Evolutionary conservation across 2,888 invertebrate species (phyloP), one percentile per base, ranked within the genome.

Genomic region (Cremastinae sp.): DNA sequence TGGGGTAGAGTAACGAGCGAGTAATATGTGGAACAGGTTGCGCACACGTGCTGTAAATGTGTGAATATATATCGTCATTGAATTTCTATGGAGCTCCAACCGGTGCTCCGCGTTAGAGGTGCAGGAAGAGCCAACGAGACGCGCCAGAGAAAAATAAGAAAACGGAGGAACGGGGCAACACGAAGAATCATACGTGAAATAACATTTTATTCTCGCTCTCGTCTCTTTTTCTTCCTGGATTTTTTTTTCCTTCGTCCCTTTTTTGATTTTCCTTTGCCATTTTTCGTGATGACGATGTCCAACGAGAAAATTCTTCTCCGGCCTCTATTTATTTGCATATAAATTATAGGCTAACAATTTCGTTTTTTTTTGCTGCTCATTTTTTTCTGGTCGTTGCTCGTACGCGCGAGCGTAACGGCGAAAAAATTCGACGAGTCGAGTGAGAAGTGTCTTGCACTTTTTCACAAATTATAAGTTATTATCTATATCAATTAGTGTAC

Each of bases 21-120:
- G 62, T 71, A 76, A 72, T 72, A 73, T 64, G 75, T 72, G 64
- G 64, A 75, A 75, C 75, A 75, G 75, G 75, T 75, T 75, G 75
- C 56, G 61, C 71, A 71, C 71, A 75, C 75, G 75, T 75, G 75
- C 68, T 75, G 72, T 45, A 72, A 76, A 72, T 66, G 72, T 76
- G 68, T 72, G 72, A 72, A 72, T 72, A 66, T 64, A 64, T 43
- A 71, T 64, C 75, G 62, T 76, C 70, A 77, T 66, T 77, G 74
- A 77, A 73, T 77, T 70, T 66, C 61, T 45, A 64, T 56, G 2
- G 28, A 28, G 53, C 35, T 70, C 22, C 69, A 65, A 70, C 77
- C 73, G 74, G 66, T 66, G 59, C 35, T 45, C 1, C 51, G 74
- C 43, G 39, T 20, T 43, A 35, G 39, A 37, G 68, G 61, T 1